Base-by-base conservation (phyloP, 2,797 vertebrate species). In the Xyrichtys novacula region DNA sequence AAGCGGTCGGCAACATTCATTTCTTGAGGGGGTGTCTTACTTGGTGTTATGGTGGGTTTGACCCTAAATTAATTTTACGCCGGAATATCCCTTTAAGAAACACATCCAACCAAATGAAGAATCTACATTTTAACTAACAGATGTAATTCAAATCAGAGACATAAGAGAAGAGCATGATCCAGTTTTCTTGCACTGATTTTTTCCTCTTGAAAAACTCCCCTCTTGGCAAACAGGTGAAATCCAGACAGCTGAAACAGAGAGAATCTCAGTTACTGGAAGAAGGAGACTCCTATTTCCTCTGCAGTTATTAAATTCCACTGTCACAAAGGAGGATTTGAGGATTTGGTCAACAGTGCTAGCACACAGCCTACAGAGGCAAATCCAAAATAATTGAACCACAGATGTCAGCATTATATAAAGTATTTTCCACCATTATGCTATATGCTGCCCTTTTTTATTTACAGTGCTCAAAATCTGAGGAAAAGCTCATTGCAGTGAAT, bases 291-390 rank as follows among this genome's bases (percentile, higher is more conserved):
- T 62, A 40, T 31, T 67, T 61, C 56, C 31, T 49, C 5, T 39
- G 16, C n/a, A 14, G 28, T 42, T 44, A 47, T 20, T 58, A 15
- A 9, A 46, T 9, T 64, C 29, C 48, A 55, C 5, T 55, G 43
- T 55, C 7, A 46, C 22, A 25, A 1, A 11, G 22, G 22, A 2
- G 43, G 43, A 23, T 16, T 25, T 46, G 14, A 10, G 22, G 43
- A 25, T 46, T 25, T 25, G 23, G 6, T 44, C 2, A 25, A 48
- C n/a, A 53, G n/a, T 20, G 10, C 16, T 34, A 12, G 2, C n/a
- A 54, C 31, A 42, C 6, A 4, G 42, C 17, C 8, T 17, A 12
- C 14, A 31, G 1, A 29, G 10, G n/a, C 22, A 10, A 26, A 34
- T 43, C n/a, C n/a, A 63, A 50, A n/a, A n/a, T n/a, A n/a, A n/a